Evolutionary conservation across 2,888 invertebrate genomes (phyloP).

Genomic region (Callyntrura sp.): DNA sequence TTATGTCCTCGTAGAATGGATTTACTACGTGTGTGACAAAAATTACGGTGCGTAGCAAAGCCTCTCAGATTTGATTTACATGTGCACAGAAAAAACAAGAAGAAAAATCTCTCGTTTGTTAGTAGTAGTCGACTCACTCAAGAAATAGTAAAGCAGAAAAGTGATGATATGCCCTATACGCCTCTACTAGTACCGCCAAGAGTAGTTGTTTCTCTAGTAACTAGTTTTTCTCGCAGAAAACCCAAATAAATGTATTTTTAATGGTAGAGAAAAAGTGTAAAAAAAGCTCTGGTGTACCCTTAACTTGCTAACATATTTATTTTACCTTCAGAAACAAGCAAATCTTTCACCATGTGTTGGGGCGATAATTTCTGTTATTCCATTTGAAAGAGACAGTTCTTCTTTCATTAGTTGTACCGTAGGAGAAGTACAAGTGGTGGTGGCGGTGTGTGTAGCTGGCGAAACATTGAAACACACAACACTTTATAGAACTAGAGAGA

Average conservation of each 20-base stretch:
- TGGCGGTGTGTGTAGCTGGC: neutral
- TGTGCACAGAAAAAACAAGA: neutral
- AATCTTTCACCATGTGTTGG: conserved; percentile 49
- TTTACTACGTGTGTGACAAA: conserved; percentile 43
- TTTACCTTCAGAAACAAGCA: conserved; percentile 72
- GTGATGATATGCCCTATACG: no score
- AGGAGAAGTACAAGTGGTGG: neutral
- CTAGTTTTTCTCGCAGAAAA: neutral
- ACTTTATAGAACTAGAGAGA: neutral
- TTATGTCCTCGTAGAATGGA: conserved; percentile 59
- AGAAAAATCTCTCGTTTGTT: neutral
- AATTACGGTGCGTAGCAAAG: conserved; percentile 55
- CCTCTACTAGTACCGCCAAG: neutral
- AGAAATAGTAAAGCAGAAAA: neutral
- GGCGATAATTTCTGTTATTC: conserved; percentile 15
- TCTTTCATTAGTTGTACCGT: conserved; percentile 8
- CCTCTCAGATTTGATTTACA: conserved; percentile 40
- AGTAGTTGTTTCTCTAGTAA: neutral
- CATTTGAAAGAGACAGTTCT: conserved; percentile 28
- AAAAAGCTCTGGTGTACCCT: conserved; percentile 56
- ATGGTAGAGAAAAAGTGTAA: conserved; percentile 49
- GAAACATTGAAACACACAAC: no score
- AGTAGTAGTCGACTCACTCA: neutral
- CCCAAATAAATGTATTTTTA: neutral
- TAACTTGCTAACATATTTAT: conserved; percentile 71